phyloP scores from a whole-genome alignment of 2,888 invertebrate genomes.

The Tiphia femorata region DNA sequence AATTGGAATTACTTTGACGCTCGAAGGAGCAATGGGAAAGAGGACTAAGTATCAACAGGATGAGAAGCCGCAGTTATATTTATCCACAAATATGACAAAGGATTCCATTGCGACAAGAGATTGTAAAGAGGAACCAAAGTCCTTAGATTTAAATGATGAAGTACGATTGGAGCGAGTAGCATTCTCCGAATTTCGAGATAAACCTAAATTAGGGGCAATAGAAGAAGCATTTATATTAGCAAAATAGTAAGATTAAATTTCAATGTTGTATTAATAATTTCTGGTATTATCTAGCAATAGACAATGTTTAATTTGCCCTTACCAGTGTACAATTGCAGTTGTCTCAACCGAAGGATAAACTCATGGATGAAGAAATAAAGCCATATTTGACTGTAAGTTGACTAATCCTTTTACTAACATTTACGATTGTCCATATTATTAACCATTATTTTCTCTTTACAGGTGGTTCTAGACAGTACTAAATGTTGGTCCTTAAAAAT shows the following conservation, averaged over 20 bases:
- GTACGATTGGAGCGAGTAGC: conserved; percentile 84
- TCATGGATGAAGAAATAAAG: conserved; percentile 84
- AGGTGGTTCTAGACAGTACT: conserved; percentile 58
- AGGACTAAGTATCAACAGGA: conserved; percentile 91
- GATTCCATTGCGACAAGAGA: conserved; percentile 68
- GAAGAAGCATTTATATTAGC: conserved; percentile 86
- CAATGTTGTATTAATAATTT: conserved; percentile 10
- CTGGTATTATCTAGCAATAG: neutral
- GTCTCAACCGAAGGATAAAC: conserved; percentile 83
- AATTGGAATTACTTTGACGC: conserved; percentile 77
- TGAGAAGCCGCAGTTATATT: conserved; percentile 84
- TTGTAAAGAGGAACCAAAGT: conserved; percentile 72
- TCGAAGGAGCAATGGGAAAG: conserved; percentile 86
- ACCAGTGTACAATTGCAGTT: conserved; percentile 78
- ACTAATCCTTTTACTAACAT: conserved; percentile 9
- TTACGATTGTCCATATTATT: too few species aligned
- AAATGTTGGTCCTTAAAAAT: conserved; percentile 80
- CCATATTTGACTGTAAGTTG: conserved; percentile 77
- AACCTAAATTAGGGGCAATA: conserved; percentile 74
- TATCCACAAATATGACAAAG: conserved; percentile 74
- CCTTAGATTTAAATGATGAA: conserved; percentile 87
- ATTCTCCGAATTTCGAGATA: conserved; percentile 75
- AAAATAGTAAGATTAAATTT: conserved; percentile 74
- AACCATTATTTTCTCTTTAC: conserved; percentile 8
- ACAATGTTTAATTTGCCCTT: conserved; percentile 30